Base-by-base conservation (phyloP, 2,797 vertebrate species). In the Echiichthys vipera region DNA sequence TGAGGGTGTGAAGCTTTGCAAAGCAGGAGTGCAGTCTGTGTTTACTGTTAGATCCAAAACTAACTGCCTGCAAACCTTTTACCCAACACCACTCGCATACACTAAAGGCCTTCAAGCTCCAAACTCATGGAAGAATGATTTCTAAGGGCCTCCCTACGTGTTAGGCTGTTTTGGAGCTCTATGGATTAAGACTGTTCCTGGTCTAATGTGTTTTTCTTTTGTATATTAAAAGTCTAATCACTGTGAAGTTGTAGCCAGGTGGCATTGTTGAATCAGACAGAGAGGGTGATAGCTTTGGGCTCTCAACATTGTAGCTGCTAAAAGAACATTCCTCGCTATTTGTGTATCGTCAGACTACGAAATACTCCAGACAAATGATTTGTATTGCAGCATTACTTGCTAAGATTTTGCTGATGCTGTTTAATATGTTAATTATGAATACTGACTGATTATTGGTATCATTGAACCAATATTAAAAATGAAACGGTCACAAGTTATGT, bases 261-360 rank as follows among this genome's bases (percentile, higher is more conserved):
- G 24, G 43, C 6, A 14, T 27, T 24, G 20, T 45, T 61, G 18
- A 56, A 58, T 46, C 9, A 9, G 15, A 39, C 17, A 5, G 14
- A 5, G 14, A 37, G 29, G 46, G n/a, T 36, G 57, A 34, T 66
- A 14, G 51, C 36, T 75, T 58, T 39, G 4, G 13, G 14, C 36
- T 65, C 6, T 55, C 5, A 71, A 27, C 17, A 49, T 12, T 22
- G 25, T 51, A 20, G 29, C 30, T 30, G 61, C 37, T 63, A 67
- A 61, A 27, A 18, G 5, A 37, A 43, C 4, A 24, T 10, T 45
- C 20, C 37, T 58, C 20, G 20, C 7, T 51, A 6, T 25, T 65
- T 49, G 14, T 8, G 5, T 40, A 36, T 57, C 37, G 42, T 32
- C 14, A 70, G 17, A 9, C 5, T 22, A 47, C 15, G 8, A 36